These are phyloP conservation scores for Apostichopus californicus DNA, from an alignment of 35 echinoderm and acorn worm genomes.

Conservation along the genomic window DNA sequence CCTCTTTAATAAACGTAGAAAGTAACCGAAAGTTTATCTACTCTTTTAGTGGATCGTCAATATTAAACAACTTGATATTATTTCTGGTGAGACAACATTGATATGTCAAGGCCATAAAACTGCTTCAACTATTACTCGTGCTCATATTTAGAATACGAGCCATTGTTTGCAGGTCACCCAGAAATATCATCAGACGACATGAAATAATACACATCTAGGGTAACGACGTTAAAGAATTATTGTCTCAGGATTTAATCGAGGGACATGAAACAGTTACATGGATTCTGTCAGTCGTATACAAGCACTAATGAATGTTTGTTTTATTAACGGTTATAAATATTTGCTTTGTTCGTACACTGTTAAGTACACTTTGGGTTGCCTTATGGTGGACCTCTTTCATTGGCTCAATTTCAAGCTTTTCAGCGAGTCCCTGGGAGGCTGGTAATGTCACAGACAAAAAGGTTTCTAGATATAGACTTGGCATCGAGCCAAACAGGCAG, in stretches of 20 bases:
- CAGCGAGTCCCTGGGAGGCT: not conserved
- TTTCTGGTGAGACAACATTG: no score
- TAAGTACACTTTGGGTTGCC: not conserved
- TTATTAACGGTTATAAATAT: not conserved
- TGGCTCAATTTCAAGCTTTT: not conserved
- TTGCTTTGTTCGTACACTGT: not conserved
- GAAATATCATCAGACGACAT: no score
- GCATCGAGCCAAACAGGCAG: not conserved
- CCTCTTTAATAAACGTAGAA: no score
- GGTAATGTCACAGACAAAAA: not conserved
- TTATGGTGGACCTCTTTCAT: not conserved
- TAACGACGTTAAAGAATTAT: no score
- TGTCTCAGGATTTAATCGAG: not conserved
- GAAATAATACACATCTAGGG: no score
- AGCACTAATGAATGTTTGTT: not conserved
- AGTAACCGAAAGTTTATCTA: no score
- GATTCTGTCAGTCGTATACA: not conserved
- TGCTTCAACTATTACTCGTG: no score
- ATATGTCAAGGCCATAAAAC: no score
- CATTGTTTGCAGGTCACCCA: no score
- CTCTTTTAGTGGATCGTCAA: no score
- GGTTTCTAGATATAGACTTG: not conserved
- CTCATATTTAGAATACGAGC: no score
- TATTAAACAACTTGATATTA: no score
- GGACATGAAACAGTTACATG: not conserved